A percentile compares a stretch with the other conserved stretches of the same genome.
These are phyloP conservation scores for Sicus ferrugineus DNA, from an alignment of 2,888 invertebrate species.

Conservation along the genomic window DNA sequence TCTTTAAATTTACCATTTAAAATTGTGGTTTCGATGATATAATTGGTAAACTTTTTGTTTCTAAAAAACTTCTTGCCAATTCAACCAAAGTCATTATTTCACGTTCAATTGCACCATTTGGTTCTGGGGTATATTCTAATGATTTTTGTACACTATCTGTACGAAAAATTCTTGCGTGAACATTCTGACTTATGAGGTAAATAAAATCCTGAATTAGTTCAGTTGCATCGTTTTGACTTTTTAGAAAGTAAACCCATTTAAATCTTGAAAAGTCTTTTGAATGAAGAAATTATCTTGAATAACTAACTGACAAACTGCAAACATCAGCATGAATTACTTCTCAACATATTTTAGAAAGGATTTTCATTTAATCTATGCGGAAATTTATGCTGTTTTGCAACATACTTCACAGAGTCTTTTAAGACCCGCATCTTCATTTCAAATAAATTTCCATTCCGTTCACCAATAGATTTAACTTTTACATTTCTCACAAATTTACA, in stretches of 20 bases:
- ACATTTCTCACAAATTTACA: constrained; percentile 10
- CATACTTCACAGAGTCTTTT: not conserved
- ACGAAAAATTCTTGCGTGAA: not conserved
- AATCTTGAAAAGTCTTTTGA: not conserved
- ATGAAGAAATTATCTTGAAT: not conserved
- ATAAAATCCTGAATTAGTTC: not conserved
- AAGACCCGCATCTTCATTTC: not conserved
- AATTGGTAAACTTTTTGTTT: constrained; percentile 26
- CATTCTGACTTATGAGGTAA: not conserved
- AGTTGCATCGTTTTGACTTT: not conserved
- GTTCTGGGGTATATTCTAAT: constrained; percentile 20
- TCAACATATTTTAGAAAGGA: not conserved
- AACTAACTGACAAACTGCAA: not conserved
- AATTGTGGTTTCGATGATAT: no score
- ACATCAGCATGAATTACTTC: constrained; percentile 1
- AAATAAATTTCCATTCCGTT: constrained; percentile 1
- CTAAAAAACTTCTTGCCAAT: constrained; percentile 23
- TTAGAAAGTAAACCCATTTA: not conserved
- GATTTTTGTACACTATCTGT: not conserved
- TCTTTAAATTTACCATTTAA: no score
- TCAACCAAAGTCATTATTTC: constrained; percentile 7
- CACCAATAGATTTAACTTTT: not conserved
- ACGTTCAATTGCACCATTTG: not conserved
- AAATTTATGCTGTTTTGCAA: constrained; percentile 1
- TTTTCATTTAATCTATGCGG: not conserved